Percentiles rank a stretch among this genome's conserved stretches.
Conservation (phyloP, 2,888 invertebrate genomes). For the Sphaerophoria rueppellii region DNA sequence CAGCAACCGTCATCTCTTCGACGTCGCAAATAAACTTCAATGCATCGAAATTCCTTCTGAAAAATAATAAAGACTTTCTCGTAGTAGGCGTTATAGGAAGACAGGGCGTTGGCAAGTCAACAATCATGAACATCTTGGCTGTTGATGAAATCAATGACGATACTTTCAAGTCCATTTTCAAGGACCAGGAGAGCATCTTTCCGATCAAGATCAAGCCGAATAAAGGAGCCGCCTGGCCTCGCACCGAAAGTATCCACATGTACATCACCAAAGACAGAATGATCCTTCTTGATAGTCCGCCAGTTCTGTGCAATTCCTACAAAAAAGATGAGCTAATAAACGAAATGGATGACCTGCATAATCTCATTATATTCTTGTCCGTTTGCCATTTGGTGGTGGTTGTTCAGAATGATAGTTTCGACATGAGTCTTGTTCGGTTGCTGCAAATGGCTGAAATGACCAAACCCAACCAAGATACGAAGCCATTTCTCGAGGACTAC, state of each 20-base stretch:
- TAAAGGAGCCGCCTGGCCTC: slow-evolving; percentile 78
- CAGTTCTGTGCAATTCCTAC: slow-evolving; percentile 86
- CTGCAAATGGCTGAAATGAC: slow-evolving; percentile 79
- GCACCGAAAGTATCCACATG: slow-evolving; percentile 86
- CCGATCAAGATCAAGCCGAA: slow-evolving; percentile 77
- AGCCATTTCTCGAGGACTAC: slow-evolving; percentile 84
- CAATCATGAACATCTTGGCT: slow-evolving; percentile 91
- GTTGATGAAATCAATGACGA: slow-evolving; percentile 82
- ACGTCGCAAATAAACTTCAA: slow-evolving; percentile 78
- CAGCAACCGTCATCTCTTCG: slow-evolving; percentile 78
- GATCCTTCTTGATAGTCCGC: slow-evolving; percentile 94
- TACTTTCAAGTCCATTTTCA: slow-evolving; percentile 77
- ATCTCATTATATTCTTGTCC: slow-evolving; percentile 92
- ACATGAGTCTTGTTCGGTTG: slow-evolving; percentile 90
- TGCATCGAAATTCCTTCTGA: slow-evolving; percentile 78
- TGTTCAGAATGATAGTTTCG: slow-evolving; percentile 94
- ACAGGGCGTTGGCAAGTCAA: slow-evolving; percentile 96
- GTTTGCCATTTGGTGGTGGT: slow-evolving; percentile 95
- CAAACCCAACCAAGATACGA: slow-evolving; percentile 83
- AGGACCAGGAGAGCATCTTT: slow-evolving; percentile 78
- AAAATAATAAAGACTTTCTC: slow-evolving; percentile 89
- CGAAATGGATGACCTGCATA: slow-evolving; percentile 89
- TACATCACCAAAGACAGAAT: slow-evolving; percentile 89
- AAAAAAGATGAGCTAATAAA: slow-evolving; percentile 86
- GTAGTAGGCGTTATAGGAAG: slow-evolving; percentile 92